Evolutionary conservation across 2,113 vertebrate species (phyloP), one percentile per base, ranked within the genome.

Genomic region (Maylandia zebra): DNA sequence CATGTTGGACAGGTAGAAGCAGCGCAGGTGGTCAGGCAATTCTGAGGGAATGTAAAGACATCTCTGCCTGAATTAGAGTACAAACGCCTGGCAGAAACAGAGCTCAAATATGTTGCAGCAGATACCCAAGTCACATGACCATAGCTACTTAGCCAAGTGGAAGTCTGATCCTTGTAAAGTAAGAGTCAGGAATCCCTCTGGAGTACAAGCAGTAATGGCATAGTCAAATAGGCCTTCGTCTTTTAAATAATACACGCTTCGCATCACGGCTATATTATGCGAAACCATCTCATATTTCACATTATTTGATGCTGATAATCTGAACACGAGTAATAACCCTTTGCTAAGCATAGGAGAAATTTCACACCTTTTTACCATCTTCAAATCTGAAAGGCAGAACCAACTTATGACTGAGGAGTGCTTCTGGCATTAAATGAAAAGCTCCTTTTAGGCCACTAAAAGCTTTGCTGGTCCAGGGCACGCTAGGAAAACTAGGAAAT

Each of bases 91-190:
- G 89, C 90, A 82, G 71, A 89, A 90, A 83, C 32, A 32, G 36
- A 22, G 52, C 84, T 88, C 59, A 84, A 92, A 92, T 89, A 89
- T 90, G 83, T 81, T 90, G 90, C 91, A 84, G 89, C 36, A 76
- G 89, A 92, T 83, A 87, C 83, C 41, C 22, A 41, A 57, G 78
- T 94, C 94, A 95, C 88, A 78, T 91, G 90, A 95, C 88, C 69
- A 27, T 12, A 61, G 78, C 64, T 94, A 92, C 92, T 93, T 92
- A 92, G 91, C 93, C 90, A 85, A 94, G 92, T 91, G 94, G 91
- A 93, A 94, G 93, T 82, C 76, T 88, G 88, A 93, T 90, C 89
- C 82, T 84, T 74, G 86, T 89, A 76, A 88, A 86, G 88, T n/a
- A 74, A 83, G 88, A 91, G 92, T 74, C 38, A 79, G 89, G 88